Evolutionary conservation across 2,797 vertebrate species (phyloP).

Genomic region (Lindbergichthys nudifrons): DNA sequence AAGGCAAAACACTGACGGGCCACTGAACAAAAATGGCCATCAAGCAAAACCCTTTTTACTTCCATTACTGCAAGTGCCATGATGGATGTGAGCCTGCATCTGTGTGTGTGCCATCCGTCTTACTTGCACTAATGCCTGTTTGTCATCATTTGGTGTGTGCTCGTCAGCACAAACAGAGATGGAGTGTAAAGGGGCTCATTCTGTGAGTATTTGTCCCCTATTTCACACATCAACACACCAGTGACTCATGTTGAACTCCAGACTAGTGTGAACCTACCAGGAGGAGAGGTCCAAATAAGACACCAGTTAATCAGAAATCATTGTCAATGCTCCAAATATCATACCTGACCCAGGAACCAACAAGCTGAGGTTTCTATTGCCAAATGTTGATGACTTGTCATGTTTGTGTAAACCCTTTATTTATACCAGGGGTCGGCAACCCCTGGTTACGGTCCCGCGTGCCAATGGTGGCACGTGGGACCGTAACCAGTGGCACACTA

Average conservation of each 20-base stretch:
- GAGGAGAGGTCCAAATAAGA: neutral
- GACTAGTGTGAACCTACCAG: neutral
- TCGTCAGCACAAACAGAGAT: neutral
- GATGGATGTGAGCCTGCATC: constrained; percentile 33
- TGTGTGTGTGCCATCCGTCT: neutral
- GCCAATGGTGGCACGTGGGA: no score
- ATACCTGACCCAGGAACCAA: no score
- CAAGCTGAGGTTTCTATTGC: no score
- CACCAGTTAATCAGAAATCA: no score
- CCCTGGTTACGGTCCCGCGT: no score
- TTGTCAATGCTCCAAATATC: no score
- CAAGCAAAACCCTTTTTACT: constrained; percentile 41
- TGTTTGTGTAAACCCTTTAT: no score
- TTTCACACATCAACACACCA: neutral
- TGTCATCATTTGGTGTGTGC: constrained; percentile 5
- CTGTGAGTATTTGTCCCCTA: neutral
- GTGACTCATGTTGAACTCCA: neutral
- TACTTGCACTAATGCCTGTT: constrained; percentile 11
- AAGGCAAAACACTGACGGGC: constrained; percentile 17
- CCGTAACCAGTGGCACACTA: no score
- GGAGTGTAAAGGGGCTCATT: neutral
- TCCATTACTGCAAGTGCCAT: constrained; percentile 38
- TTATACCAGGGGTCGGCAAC: no score
- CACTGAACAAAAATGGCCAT: constrained; percentile 37
- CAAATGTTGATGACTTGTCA: no score